Base-by-base conservation (phyloP, 2,797 vertebrate species). In the Cirrhinus mrigala region DNA sequence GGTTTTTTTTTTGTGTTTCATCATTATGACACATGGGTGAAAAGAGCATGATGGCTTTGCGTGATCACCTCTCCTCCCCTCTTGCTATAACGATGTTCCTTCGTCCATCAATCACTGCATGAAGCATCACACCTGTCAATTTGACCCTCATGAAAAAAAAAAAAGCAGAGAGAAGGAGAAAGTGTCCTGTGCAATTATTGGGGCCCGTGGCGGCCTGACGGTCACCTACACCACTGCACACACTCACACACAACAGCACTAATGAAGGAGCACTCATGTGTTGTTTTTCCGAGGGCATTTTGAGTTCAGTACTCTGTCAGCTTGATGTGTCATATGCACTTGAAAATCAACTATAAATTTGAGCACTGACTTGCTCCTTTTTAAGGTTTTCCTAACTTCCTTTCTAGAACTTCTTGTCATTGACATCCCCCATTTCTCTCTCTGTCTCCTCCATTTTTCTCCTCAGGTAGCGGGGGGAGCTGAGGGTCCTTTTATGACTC, bases 401-500 rank as follows among this genome's bases (percentile, higher is more conserved):
- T 83, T 48, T 69, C 75, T 82, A 54, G 29, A 87, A 81, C 62
- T 24, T 80, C 48, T 86, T 81, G 77, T 86, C 84, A 85, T 85
- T 79, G 73, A 64, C 27, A 71, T 29, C 40, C 18, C 62, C 46
- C 66, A 56, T 56, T 74, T 80, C 33, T 71, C 75, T 79, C 29
- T 79, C 80, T 15, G 60, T 48, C 60, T 46, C 60, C 46, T 79
- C 79, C 27, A 22, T 82, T 33, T 85, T 27, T 74, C 70, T 87
- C 83, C 52, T 74, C 64, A 54, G 64, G 81, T 84, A 71, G 54
- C 15, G 29, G 20, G 68, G 68, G 60, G 33, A 64, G 64, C 6
- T 77, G 66, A 84, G 52, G 73, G 86, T 85, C 52, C 69, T 87
- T 86, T 82, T 81, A 88, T 84, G 83, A 74, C 82, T 78, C 76